These are phyloP conservation scores for Brienomyrus longianalis DNA, from an alignment of 2,113 vertebrate genomes.

Conservation along the genomic window DNA sequence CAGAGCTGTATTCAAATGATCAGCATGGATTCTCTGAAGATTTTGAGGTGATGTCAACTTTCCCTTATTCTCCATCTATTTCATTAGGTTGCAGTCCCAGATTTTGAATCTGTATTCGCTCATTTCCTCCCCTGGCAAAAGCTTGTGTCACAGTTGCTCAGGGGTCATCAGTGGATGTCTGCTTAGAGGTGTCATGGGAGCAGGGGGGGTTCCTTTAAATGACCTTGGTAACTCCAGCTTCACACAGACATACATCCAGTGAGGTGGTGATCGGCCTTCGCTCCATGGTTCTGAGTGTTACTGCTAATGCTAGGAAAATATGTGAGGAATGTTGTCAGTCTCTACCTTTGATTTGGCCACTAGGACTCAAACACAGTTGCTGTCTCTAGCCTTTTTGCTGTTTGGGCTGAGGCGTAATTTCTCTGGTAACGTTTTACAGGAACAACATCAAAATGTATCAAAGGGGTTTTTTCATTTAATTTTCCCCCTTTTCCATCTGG, in stretches of 20 bases:
- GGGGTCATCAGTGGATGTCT: neutral
- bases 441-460: neutral
- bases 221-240: neutral
- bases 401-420: neutral
- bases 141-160: neutral
- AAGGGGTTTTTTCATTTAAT: neutral
- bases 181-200: neutral
- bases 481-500: neutral
- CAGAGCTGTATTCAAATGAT: conserved; percentile 80
- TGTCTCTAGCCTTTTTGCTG: conserved; percentile 47
- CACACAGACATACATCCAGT: neutral
- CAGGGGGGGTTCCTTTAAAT: neutral
- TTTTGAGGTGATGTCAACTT: conserved; percentile 74
- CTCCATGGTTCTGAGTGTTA: neutral
- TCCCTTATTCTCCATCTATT: neutral
- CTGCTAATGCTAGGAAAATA: neutral
- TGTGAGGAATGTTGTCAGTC: neutral
- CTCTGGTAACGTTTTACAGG: neutral
- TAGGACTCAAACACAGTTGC: conserved; percentile 68
- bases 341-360: conserved; percentile 41
- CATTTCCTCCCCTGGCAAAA: neutral
- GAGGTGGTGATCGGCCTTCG: neutral
- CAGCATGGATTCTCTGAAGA: conserved; percentile 86
- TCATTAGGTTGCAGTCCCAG: neutral
- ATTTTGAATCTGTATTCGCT: neutral